Conservation (phyloP, 2,113 vertebrate genomes). For the Noturus placidus region DNA sequence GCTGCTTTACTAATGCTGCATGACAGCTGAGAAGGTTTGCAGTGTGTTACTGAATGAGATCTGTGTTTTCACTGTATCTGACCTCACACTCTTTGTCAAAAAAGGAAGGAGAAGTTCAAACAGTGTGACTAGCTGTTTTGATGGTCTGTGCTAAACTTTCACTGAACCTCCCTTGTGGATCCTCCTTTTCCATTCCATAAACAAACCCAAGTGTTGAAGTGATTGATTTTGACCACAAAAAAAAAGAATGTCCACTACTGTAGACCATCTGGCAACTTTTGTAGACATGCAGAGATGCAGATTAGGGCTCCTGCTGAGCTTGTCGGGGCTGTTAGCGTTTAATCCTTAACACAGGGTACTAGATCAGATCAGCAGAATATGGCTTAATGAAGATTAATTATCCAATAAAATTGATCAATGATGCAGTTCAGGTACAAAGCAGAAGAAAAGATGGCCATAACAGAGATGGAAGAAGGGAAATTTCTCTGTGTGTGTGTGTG, state of each 20-base stretch:
- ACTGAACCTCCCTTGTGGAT: conserved; percentile 21
- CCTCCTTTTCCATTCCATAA: conserved; percentile 1
- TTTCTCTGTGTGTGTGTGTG: background rate
- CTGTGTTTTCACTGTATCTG: conserved; percentile 11
- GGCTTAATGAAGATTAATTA: conserved; percentile 72
- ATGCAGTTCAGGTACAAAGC: conserved; percentile 52
- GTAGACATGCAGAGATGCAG: conserved; percentile 21
- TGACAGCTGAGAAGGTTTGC: conserved; percentile 43
- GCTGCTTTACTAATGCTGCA: conserved; percentile 27
- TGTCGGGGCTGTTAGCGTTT: conserved; percentile 39
- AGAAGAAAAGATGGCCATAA: background rate
- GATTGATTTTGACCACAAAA: conserved; percentile 40
- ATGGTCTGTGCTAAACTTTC: conserved; percentile 29
- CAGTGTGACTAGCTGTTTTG: conserved; percentile 5
- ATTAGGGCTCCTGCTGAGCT: conserved; percentile 36
- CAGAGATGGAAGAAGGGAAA: background rate
- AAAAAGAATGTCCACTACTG: conserved; percentile 22
- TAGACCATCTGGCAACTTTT: conserved; percentile 38
- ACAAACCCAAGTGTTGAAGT: conserved; percentile 10
- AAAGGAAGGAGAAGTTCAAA: conserved; percentile 6
- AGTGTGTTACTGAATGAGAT: conserved; percentile 28
- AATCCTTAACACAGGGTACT: conserved; percentile 48
- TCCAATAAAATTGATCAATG: conserved; percentile 67
- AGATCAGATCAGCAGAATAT: conserved; percentile 58
- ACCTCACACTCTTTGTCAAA: conserved; percentile 22